Percentiles rank a stretch among this genome's conserved stretches.
phyloP scores from a whole-genome alignment of 2,797 vertebrate genomes.

The Luscinia luscinia region DNA sequence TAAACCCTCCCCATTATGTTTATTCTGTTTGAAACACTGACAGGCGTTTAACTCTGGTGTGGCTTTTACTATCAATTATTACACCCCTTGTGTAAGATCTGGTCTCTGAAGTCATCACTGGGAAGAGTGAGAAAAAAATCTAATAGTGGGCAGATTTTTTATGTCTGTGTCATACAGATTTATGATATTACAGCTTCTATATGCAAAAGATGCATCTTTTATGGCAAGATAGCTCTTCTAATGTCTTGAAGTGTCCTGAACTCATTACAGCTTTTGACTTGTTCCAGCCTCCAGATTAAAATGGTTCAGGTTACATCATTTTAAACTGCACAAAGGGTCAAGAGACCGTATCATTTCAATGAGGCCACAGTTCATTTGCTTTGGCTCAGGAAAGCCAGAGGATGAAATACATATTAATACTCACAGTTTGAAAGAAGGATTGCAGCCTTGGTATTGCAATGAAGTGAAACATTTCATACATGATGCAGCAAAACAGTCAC shows the following conservation, averaged over 20 bases:
- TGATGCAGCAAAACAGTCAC: conserved; percentile 3
- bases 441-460: conserved; percentile 12
- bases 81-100: neutral
- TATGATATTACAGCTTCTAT: neutral
- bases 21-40: neutral
- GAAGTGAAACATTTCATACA: neutral
- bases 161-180: neutral
- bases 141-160: conserved; percentile 2
- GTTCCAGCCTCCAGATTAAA: conserved; percentile 48
- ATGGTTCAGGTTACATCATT: conserved; percentile 53
- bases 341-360: conserved; percentile 44
- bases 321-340: conserved; percentile 58
- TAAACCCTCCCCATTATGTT: neutral
- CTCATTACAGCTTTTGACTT: conserved; percentile 64
- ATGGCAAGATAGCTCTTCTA: neutral
- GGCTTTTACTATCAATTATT: conserved; percentile 23
- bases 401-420: conserved; percentile 64
- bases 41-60: neutral
- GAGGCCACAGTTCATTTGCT: conserved; percentile 59
- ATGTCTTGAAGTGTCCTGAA: conserved; percentile 51
- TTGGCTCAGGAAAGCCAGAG: conserved; percentile 35
- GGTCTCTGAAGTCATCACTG: conserved; percentile 34
- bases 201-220: conserved; percentile 15
- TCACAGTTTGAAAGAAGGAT: conserved; percentile 49
- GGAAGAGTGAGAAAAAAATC: neutral